These are phyloP conservation scores for Penaeus chinensis DNA, from an alignment of 1,140 invertebrate genomes.

Conservation along the genomic window DNA sequence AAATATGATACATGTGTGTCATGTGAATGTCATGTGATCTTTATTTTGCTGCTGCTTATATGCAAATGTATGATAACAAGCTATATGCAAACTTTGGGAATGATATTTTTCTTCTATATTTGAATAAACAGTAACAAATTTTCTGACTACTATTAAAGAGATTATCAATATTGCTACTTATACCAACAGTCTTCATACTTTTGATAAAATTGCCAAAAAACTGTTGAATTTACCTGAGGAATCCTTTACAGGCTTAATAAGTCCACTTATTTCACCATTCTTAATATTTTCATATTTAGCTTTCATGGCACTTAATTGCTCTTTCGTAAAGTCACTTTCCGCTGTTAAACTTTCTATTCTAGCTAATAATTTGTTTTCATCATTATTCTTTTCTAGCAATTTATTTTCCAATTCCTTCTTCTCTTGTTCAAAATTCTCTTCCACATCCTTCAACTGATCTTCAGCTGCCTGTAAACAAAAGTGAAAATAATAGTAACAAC, in stretches of 20 bases:
- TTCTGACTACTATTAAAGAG: not conserved
- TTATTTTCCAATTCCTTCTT: constrained; percentile 69
- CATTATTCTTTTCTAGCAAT: constrained; percentile 69
- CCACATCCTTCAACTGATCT: constrained; percentile 70
- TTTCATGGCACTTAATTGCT: constrained; percentile 68
- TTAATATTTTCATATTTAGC: constrained; percentile 62
- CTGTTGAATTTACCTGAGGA: constrained; percentile 64
- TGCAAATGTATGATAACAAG: too few species aligned
- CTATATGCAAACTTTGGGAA: not conserved
- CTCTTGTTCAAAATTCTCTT: constrained; percentile 70
- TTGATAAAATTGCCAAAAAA: constrained; percentile 33
- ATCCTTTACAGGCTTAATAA: constrained; percentile 46
- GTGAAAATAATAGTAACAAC: not conserved
- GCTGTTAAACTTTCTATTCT: constrained; percentile 67
- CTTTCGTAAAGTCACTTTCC: constrained; percentile 70
- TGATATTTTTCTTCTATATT: not conserved
- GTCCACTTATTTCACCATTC: constrained; percentile 59
- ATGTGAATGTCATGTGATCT: not conserved
- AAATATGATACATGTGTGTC: not conserved
- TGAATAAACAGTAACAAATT: not conserved
- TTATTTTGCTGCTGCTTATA: too few species aligned
- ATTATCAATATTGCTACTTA: not conserved
- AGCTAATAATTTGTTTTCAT: constrained; percentile 66
- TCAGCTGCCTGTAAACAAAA: constrained; percentile 69
- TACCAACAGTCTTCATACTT: not conserved